Evolutionary conservation across 2,797 vertebrate species (phyloP).

Genomic region (Pitangus sulphuratus): DNA sequence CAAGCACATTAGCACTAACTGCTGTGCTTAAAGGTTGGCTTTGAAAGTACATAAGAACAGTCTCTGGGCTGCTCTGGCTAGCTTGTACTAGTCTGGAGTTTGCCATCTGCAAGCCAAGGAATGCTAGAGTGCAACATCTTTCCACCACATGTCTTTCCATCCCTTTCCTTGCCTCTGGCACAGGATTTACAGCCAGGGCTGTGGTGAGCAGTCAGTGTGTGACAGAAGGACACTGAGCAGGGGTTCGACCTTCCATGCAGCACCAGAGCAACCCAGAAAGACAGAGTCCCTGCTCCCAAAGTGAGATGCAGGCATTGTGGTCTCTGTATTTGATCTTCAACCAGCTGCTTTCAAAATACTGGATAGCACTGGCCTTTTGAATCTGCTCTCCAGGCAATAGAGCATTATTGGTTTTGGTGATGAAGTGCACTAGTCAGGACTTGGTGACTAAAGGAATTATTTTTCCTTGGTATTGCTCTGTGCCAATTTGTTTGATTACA

Average conservation of each 20-base stretch:
- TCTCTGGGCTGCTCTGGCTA: not conserved
- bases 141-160: slow-evolving; percentile 5
- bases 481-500: slow-evolving; percentile 50
- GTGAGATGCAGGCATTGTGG: not conserved
- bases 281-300: not conserved
- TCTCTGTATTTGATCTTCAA: slow-evolving; percentile 40
- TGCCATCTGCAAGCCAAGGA: slow-evolving; percentile 20
- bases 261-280: not conserved
- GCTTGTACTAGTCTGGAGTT: not conserved
- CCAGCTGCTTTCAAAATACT: slow-evolving; percentile 15
- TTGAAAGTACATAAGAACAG: not conserved
- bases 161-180: slow-evolving; percentile 12
- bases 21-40: not conserved
- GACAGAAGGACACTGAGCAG: not conserved
- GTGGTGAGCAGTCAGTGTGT: not conserved
- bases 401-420: slow-evolving; percentile 7
- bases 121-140: not conserved
- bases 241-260: rapidly evolving
- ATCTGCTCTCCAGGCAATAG: slow-evolving; percentile 10
- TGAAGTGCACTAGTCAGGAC: not conserved
- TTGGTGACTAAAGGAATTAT: slow-evolving; percentile 10
- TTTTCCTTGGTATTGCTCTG: slow-evolving; percentile 3
- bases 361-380: slow-evolving; percentile 26
- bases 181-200: not conserved
- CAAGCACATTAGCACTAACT: not conserved